Evolutionary conservation across 1,140 invertebrate genomes (phyloP), one percentile per base, ranked within the genome.

Genomic region (Drosophila pallidifrons): DNA sequence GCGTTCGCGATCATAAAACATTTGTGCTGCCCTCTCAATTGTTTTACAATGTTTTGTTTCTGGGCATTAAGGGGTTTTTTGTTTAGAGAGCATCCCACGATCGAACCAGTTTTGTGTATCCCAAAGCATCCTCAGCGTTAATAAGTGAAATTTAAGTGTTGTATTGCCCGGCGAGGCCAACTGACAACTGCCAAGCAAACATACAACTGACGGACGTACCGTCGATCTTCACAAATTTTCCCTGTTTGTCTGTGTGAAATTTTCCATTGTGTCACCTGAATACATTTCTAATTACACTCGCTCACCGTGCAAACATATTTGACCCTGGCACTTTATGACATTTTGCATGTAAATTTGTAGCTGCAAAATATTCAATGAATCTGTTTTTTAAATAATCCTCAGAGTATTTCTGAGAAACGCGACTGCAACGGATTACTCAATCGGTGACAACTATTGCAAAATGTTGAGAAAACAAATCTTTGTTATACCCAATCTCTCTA

Each of bases 11-110:
- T 77, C 74, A 78, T 88, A 88, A 88, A 88, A 88, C 71, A 69
- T 74, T 75, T 77, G 71, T 67, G 49, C 60, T 49, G 58, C 72
- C 79, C 79, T 82, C 76, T 73, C 81, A 79, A 83, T 86, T 81
- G 77, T 78, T 89, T 89, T 77, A 88, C 83, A 70, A 82, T 79
- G 77, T 76, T 87, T 89, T 83, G 88, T 76, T 75, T 79, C 61
- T 59, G 75, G 70, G 65, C 68, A 83, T 76, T 89, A 88, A 88
- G 85, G 85, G 85, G 85, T 90, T 88, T 88, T 88, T 88, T 88
- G 85, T 88, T 89, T 85, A 51, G 41, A 55, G 58, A 73, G 71
- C 75, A 77, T 30, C 13, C 64, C n/a, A 35, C 52, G 10, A 11
- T 10, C 67, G 71, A 77, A 77, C 63, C 73, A 76, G 73, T 77